Evolutionary conservation across 2,888 invertebrate genomes (phyloP).

Genomic region (Mythimna loreyi): DNA sequence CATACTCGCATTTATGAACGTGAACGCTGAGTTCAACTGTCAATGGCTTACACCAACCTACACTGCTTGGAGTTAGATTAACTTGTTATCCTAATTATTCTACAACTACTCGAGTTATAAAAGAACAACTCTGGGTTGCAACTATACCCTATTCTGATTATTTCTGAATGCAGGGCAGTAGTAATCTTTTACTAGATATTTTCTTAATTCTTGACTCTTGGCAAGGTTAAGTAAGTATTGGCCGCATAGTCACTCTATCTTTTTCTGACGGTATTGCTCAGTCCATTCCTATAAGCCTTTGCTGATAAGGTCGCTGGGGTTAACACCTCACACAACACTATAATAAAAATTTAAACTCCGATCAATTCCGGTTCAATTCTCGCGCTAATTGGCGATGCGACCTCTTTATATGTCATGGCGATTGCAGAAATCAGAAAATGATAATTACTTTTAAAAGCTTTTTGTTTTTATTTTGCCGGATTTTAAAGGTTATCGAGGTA

Average conservation of each 20-base stretch:
- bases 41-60: no score
- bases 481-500: constrained; percentile 26
- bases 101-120: no score
- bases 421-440: constrained; percentile 35
- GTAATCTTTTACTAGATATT: neutral
- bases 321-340: constrained; percentile 36
- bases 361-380: constrained; percentile 45
- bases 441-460: constrained; percentile 33
- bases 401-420: constrained; percentile 58
- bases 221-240: no score
- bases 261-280: neutral
- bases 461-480: constrained; percentile 1
- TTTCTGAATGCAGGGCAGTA: no score
- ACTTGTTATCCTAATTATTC: no score
- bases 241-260: neutral
- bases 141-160: no score
- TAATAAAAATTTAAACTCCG: constrained; percentile 22
- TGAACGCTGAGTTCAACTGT: no score
- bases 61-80: no score
- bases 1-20: no score
- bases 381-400: constrained; percentile 44
- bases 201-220: no score
- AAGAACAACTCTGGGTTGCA: no score
- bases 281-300: neutral
- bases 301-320: constrained; percentile 37